Percentiles rank a stretch among this genome's conserved stretches.
These are phyloP conservation scores for Rhingia rostrata DNA, from an alignment of 2,888 invertebrate species.

Conservation along the genomic window DNA sequence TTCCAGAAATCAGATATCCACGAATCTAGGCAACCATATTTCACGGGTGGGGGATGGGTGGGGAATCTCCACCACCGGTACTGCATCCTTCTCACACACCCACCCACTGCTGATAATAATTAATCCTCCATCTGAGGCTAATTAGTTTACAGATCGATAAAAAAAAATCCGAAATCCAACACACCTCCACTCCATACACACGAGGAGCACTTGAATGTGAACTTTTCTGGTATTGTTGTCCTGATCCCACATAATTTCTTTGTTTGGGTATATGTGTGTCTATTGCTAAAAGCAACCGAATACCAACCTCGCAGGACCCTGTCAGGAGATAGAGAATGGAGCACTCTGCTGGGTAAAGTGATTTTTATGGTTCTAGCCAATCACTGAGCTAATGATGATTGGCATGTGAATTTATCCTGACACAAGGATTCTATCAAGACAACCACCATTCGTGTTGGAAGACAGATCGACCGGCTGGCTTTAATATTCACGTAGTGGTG, in stretches of 20 bases:
- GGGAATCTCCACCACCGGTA: no score
- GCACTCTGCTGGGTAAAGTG: constrained; percentile 24
- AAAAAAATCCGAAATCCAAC: not conserved
- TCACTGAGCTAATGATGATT: constrained; percentile 50
- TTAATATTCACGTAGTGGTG: constrained; percentile 35
- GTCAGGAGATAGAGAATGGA: not conserved
- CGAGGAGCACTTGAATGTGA: not conserved
- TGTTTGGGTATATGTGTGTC: not conserved
- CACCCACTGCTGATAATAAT: constrained; percentile 9
- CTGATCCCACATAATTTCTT: not conserved
- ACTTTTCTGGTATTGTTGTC: not conserved
- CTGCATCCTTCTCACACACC: not conserved
- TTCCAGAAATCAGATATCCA: constrained; percentile 4
- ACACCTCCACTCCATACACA: not conserved
- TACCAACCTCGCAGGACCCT: not conserved
- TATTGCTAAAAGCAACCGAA: not conserved
- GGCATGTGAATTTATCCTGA: constrained; percentile 43
- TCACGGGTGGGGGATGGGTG: not conserved
- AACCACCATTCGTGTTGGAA: constrained; percentile 8
- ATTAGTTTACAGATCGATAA: constrained; percentile 28
- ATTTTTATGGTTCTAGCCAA: constrained; percentile 56
- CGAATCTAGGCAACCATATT: not conserved
- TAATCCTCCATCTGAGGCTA: constrained; percentile 23
- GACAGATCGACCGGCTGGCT: not conserved
- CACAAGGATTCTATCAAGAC: constrained; percentile 18